phyloP scores from a whole-genome alignment of 2,888 invertebrate genomes.

The Mylabris sibirica region DNA sequence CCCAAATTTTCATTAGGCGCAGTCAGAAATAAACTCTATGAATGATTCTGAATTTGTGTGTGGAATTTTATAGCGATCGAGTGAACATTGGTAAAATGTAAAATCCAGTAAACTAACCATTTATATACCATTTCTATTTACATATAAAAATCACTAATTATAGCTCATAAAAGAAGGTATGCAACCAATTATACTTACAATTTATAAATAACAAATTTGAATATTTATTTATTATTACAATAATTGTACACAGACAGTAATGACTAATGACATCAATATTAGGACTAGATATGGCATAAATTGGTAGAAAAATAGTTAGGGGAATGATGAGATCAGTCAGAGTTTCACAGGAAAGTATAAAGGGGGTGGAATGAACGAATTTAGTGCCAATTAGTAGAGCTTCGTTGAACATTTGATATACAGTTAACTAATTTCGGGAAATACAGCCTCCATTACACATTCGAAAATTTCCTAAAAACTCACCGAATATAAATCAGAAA shows the following conservation, averaged over 20 bases:
- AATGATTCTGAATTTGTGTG: no score
- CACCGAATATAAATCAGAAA: constrained; percentile 23
- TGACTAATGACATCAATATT: not conserved
- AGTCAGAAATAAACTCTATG: no score
- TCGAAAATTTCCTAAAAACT: constrained; percentile 64
- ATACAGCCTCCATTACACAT: constrained; percentile 63
- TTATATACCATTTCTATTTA: no score
- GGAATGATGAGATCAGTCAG: constrained; percentile 1
- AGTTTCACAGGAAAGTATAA: not conserved
- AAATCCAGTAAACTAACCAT: no score
- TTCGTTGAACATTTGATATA: not conserved
- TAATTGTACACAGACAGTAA: not conserved
- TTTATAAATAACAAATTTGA: not conserved
- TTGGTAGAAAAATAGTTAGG: not conserved
- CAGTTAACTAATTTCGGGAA: constrained; percentile 62
- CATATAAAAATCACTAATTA: no score
- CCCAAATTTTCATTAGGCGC: no score
- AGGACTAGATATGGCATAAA: not conserved
- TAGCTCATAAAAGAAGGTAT: no score
- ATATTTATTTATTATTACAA: not conserved
- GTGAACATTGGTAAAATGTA: no score
- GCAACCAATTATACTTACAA: not conserved
- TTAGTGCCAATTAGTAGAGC: constrained; percentile 4
- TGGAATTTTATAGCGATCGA: no score
- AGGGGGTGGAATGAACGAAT: not conserved